Evolutionary conservation across 2,888 invertebrate genomes (phyloP), one percentile per base, ranked within the genome.

Genomic region (Aproaerema taeniolella): DNA sequence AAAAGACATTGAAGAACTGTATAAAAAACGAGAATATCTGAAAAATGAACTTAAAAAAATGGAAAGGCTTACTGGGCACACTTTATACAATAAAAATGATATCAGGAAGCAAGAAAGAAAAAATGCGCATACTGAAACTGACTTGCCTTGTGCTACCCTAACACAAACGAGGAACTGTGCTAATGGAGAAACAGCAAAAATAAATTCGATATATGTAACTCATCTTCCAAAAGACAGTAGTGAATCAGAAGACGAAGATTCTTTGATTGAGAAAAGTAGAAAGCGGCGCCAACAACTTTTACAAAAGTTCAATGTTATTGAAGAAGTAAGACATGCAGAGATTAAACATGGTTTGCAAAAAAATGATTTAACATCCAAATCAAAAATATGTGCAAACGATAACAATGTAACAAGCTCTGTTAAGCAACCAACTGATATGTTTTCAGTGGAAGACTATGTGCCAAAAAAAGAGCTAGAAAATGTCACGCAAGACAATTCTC

Each of bases 361-460:
- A n/a, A n/a, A n/a, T n/a, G n/a, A n/a, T n/a, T n/a, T n/a, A n/a
- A n/a, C n/a, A n/a, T n/a, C n/a, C n/a, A n/a, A n/a, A n/a, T n/a
- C n/a, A n/a, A n/a, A n/a, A n/a, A n/a, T n/a, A n/a, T n/a, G n/a
- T n/a, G n/a, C n/a, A n/a, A n/a, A n/a, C n/a, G n/a, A n/a, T n/a
- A n/a, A n/a, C n/a, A n/a, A n/a, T n/a, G n/a, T n/a, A n/a, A n/a
- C n/a, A 4, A 26, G 8, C 9, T 8, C 13, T 12, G 3, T 2
- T n/a, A 17, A 14, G n/a, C 13, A 30, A 20, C 90, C 61, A 12
- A 93, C 94, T 89, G 95, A 95, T 66, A 95, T 95, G 94, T 95
- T 97, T 88, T 96, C 97, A 66, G 93, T 93, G 58, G 94, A 95
- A 72, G 93, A 94, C 67, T 95, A 96, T 72, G 90, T 91, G 26